Evolutionary conservation across 2,113 vertebrate genomes (phyloP), one percentile per base, ranked within the genome.

Genomic region (Phaethon lepturus): DNA sequence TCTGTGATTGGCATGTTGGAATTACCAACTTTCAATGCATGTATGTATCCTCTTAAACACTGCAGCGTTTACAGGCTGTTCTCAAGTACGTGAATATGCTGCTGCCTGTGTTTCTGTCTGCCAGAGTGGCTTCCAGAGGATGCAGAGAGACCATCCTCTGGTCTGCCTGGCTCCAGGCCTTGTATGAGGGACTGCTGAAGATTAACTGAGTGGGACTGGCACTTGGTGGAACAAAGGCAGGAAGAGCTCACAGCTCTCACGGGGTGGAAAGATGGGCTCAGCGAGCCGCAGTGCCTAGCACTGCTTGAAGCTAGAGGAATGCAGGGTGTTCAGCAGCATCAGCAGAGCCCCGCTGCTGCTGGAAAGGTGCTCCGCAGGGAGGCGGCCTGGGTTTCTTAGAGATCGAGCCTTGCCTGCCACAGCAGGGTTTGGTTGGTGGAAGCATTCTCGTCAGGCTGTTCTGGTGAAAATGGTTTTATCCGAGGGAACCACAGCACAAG

Each of bases 231-330:
- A 94, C 17, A 0, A 35, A 77, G 87, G 96, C 93, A 95, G 72
- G 94, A 82, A 44, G 88, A 91, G 91, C 95, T 86, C 44, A 86
- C 50, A 72, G 88, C 89, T 79, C 63, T 91, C 81, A 2, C 7
- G 2, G 68, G 11, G 33, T 0, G 26, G 81, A 74, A 96, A 31
- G 90, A 92, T 73, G 62, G 96, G 81, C 88, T 96, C 50, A 45
- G 93, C 2, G 42, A 91, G 95, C 95, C 45, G 38, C 11, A n/a
- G 97, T 31, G 98, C 98, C 98, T 98, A 98, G 98, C 95, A 98
- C 98, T 66, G 76, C 60, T 63, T 92, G 96, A 88, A 89, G 56
- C 73, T 4, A 1, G 64, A 97, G 96, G 96, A 97, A 95, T 81
- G 86, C 88, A 29, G 91, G 49, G 67, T 17, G 19, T 68, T 90